Conservation (phyloP, 2,888 invertebrate species). For the Sphinx pinastri region DNA sequence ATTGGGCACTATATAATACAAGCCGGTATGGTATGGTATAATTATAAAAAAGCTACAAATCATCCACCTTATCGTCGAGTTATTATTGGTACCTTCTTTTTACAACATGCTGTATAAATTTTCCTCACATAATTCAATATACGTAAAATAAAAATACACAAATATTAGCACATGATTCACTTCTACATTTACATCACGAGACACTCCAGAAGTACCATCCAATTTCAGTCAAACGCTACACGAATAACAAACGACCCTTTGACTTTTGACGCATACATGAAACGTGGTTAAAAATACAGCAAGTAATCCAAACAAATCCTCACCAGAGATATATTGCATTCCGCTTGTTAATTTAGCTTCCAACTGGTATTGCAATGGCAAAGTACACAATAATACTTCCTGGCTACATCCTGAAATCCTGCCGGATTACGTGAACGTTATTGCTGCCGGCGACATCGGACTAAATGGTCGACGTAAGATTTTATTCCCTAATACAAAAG, state of each 20-base stretch:
- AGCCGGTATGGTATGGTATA: too few relatives aligned
- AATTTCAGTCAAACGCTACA: conserved; percentile 7
- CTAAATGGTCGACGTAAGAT: conserved; percentile 43
- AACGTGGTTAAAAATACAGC: not conserved
- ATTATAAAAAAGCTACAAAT: too few relatives aligned
- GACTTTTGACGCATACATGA: not conserved
- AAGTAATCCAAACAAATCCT: conserved; percentile 55
- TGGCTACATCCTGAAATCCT: conserved; percentile 51
- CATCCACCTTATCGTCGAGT: too few relatives aligned
- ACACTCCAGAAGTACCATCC: conserved; percentile 5
- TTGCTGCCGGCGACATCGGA: conserved; percentile 48
- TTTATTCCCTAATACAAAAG: conserved; percentile 64
- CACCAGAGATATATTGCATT: conserved; percentile 63
- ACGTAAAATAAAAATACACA: too few relatives aligned
- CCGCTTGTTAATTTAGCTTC: conserved; percentile 66
- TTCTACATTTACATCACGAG: not conserved
- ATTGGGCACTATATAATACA: too few relatives aligned
- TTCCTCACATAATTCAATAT: too few relatives aligned
- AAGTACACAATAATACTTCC: conserved; percentile 61
- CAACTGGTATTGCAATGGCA: conserved; percentile 53
- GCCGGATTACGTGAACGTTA: conserved; percentile 68
- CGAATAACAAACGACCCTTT: not conserved
- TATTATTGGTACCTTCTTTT: too few relatives aligned
- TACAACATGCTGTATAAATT: too few relatives aligned
- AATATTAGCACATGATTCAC: not conserved